Evolutionary conservation across 2,888 invertebrate species (phyloP), one percentile per base, ranked within the genome.

Genomic region (Calameuta filiformis): DNA sequence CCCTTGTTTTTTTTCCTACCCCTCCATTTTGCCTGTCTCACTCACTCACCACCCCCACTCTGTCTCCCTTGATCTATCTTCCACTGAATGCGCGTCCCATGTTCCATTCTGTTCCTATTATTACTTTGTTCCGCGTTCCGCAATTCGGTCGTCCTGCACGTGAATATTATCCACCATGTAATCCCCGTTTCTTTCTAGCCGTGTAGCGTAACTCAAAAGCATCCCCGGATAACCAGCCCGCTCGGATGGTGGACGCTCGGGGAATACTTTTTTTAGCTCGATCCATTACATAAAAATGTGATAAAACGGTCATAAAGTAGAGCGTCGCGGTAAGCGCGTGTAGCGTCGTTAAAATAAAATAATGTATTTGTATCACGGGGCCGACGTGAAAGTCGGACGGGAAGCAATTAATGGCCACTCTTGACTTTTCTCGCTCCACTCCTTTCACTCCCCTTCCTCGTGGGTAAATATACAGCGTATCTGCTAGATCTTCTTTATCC

Each of bases 271-370:
- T 71, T 71, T 71, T 15, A 30, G 71, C 71, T 31, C 31, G 71
- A 71, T 71, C 71, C 71, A 71, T 71, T 71, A 71, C 33, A 71
- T 71, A 71, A 71, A 71, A 71, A 71, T 71, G 71, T 71, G 33
- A 31, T 71, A 71, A 71, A 71, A 71, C 33, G 33, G 71, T 71
- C 12, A 71, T 71, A 71, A 71, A 71, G 71, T 15, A 56, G 40
- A 56, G 31, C 71, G 71, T n/a, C 31, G 31, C 31, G 71, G 30
- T 15, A 71, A 71, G 31, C 31, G 71, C 71, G 71, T 15, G 71
- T 12, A 71, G 11, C 30, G 71, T 33, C 71, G 12, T 31, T 71
- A 71, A 71, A 71, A 71, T 71, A 71, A 71, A 56, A 56, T 56
- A 56, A 71, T 71, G 71, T 33, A 71, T 71, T 30, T 71, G 71